Percentiles rank a stretch among this genome's conserved stretches.
Conservation (phyloP, 1,140 invertebrate species). For the Bombus sylvicola region DNA sequence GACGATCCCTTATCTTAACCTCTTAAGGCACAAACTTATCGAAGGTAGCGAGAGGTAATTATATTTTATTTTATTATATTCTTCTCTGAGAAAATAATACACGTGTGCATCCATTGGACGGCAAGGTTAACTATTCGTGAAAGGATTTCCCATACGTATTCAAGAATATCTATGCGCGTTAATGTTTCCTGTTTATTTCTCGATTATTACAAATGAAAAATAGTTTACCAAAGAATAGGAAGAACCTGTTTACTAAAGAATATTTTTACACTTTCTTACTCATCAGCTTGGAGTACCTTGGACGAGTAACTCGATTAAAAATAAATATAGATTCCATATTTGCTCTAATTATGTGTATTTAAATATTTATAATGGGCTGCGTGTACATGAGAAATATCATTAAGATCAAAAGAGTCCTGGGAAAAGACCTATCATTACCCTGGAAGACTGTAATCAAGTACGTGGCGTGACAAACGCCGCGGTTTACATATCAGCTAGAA, state of each 20-base stretch:
- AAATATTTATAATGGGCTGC: not conserved
- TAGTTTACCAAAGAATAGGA: too few relatives aligned
- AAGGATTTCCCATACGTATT: not conserved
- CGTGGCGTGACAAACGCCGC: constrained; percentile 1
- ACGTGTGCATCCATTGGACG: not conserved
- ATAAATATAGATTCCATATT: not conserved
- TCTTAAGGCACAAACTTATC: not conserved
- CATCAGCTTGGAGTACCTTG: too few relatives aligned
- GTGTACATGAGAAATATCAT: not conserved
- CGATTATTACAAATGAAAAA: too few relatives aligned
- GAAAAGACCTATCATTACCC: not conserved
- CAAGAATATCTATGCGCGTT: too few relatives aligned
- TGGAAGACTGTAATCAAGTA: not conserved
- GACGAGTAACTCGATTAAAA: not conserved
- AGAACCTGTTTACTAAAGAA: too few relatives aligned
- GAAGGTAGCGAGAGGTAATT: not conserved
- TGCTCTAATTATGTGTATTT: not conserved
- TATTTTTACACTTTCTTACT: too few relatives aligned
- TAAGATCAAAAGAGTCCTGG: constrained; percentile 2
- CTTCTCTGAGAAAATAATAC: not conserved
- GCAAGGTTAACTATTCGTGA: not conserved
- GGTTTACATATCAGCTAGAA: not conserved
- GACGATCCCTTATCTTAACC: not conserved
- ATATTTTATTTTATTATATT: not conserved
- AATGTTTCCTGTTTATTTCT: too few relatives aligned